Base-by-base conservation (phyloP, 1,140 invertebrate species). In the Oryctes rhinoceros region DNA sequence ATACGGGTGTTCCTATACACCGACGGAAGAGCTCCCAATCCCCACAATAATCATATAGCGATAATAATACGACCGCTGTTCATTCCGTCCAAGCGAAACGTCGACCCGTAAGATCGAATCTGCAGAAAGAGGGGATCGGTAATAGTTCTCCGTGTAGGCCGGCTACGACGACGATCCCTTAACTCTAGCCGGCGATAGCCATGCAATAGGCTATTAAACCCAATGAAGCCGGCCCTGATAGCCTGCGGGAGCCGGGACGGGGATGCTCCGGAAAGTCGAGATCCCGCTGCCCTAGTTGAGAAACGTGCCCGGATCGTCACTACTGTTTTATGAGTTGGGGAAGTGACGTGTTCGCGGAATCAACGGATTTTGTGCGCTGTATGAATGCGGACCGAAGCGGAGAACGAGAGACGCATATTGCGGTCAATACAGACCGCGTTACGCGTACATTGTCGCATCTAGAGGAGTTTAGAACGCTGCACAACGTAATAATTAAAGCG, bases 291-390 rank as follows among this genome's bases (percentile, higher is more conserved):
- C 74, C 78, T 65, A 44, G 65, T 48, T 59, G 74, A 35, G 48
- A 78, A 75, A 83, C 82, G 81, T 83, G 82, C 79, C 81, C 10
- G 82, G 78, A 83, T 83, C 82, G 79, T 78, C 82, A 83, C 82
- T 81, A 83, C 76, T 81, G 82, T 81, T 82, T 83, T 83, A 83
- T 81, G 81, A 83, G 81, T 83, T 83, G 80, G 82, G 79, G 79
- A 83, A 83, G 81, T 81, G 81, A 83, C 80, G 81, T 81, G 82
- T 83, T 81, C 78, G 62, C 81, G 78, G 78, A 81, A 81, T 71
- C 65, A 71, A 35, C 24, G 65, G 65, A 71, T 71, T 71, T 71
- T 71, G 65, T 37, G 24, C 35, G 65, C 65, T 71, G 1, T 44
- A 10, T 78, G 80, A 83, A 80, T 82, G 81, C 78, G 74, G 79